Evolutionary conservation across 2,797 vertebrate species (phyloP).

Genomic region (Tragopan temminckii): DNA sequence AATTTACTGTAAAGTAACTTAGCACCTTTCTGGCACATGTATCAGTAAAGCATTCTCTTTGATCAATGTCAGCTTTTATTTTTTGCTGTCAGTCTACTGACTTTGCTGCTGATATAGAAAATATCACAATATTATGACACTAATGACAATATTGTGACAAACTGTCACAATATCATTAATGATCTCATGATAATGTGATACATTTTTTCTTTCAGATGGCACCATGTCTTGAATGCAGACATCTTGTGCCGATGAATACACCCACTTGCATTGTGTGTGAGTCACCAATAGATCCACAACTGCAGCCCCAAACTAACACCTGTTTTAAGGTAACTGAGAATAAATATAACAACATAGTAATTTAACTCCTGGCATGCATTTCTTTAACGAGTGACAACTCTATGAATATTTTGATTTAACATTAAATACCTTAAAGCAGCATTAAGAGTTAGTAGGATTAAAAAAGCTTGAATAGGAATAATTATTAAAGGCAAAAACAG

Average conservation of each 20-base stretch:
- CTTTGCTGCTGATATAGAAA: not conserved
- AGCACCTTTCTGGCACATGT: not conserved
- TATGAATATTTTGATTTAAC: not conserved
- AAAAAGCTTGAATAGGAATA: not conserved
- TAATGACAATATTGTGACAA: no score
- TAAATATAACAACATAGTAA: not conserved
- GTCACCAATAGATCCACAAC: constrained; percentile 80
- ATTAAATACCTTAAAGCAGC: not conserved
- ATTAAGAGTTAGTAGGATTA: not conserved
- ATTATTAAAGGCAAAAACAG: not conserved
- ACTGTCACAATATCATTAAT: not conserved
- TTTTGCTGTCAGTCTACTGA: not conserved
- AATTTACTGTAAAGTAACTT: not conserved
- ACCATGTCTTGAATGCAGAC: constrained; percentile 85
- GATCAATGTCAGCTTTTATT: not conserved
- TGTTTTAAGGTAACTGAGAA: constrained; percentile 82
- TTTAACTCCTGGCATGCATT: not conserved
- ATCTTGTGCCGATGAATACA: constrained; percentile 86
- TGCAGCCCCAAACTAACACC: constrained; percentile 79
- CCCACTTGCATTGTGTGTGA: constrained; percentile 90
- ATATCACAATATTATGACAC: no score
- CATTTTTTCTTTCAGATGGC: constrained; percentile 81
- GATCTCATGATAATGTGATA: not conserved
- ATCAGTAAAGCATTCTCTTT: not conserved
- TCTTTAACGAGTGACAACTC: not conserved